Evolutionary conservation across 2,113 vertebrate genomes (phyloP), one percentile per base, ranked within the genome.

Genomic region (Hippocampus mohnikei): DNA sequence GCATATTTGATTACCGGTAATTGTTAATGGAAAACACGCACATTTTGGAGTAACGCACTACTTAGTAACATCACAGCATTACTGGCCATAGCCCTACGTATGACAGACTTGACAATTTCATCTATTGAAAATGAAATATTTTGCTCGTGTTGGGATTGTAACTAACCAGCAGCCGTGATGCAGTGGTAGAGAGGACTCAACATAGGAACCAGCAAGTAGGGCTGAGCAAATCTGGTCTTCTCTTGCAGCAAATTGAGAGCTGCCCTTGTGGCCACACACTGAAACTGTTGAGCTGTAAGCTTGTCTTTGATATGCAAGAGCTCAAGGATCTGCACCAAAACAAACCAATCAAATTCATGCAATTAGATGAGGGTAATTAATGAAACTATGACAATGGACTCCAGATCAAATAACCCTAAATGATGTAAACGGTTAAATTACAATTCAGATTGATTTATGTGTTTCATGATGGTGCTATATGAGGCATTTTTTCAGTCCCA

Each of bases 261-360:
- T 0, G 93, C 91, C 9, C 89, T 93, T 65, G 94, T 95, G 75
- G 95, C 95, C 73, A 99, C 95, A 8, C 92, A 91, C 88, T 98
- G 97, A 77, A 97, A 96, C 81, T 96, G 95, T 40, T 66, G 92
- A 0, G 91, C 93, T 0, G 92, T 89, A 77, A 85, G 74, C 61
- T 92, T 92, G 90, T 97, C 96, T 85, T 87, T 93, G 73, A 96
- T 87, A 88, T 95, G 96, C 69, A 99, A 87, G 67, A 99, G 91
- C 65, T 94, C 93, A 20, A 98, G 83, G 37, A 99, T 83, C 97
- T 99, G 81, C 12, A 74, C 33, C 77, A 63, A 70, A 3, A 56
- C 41, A 44, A 21, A 50, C 29, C 48, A 52, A 52, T 53, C 8
- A 12, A 37, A 67, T 37, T 37, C 46, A 67, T 29, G 44, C 23